Evolutionary conservation across 2,888 invertebrate species (phyloP).

Genomic region (Baronia brevicornis): DNA sequence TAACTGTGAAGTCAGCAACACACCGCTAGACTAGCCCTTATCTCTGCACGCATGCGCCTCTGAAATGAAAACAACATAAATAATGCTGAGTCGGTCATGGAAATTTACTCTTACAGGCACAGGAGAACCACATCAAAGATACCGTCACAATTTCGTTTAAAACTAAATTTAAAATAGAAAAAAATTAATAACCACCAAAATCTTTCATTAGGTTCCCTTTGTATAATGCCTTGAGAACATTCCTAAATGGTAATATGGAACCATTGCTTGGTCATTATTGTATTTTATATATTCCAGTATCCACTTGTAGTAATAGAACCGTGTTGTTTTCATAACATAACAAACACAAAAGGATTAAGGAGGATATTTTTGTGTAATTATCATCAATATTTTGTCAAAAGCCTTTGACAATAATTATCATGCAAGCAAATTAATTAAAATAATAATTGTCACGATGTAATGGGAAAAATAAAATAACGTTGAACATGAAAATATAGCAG

Average conservation of each 20-base stretch:
- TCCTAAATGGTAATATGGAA: conserved; percentile 42
- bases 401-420: too few species aligned
- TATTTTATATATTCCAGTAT: conserved; percentile 54
- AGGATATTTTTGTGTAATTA: too few species aligned
- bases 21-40: conserved; percentile 68
- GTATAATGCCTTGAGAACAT: conserved; percentile 50
- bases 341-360: too few species aligned
- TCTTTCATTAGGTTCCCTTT: conserved; percentile 35
- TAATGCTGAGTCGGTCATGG: conserved; percentile 74
- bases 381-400: too few species aligned
- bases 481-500: background rate
- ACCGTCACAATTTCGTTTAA: conserved; percentile 1
- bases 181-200: background rate
- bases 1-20: conserved; percentile 61
- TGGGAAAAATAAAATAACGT: background rate
- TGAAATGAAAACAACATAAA: conserved; percentile 72
- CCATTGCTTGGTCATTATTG: conserved; percentile 50
- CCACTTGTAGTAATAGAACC: conserved; percentile 31
- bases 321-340: too few species aligned
- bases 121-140: conserved; percentile 17
- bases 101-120: conserved; percentile 45
- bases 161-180: conserved; percentile 1
- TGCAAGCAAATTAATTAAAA: too few species aligned
- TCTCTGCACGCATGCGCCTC: conserved; percentile 75
- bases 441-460: too few species aligned